These are phyloP conservation scores for Dorcus hopei DNA, from an alignment of 2,888 invertebrate species.

Conservation along the genomic window DNA sequence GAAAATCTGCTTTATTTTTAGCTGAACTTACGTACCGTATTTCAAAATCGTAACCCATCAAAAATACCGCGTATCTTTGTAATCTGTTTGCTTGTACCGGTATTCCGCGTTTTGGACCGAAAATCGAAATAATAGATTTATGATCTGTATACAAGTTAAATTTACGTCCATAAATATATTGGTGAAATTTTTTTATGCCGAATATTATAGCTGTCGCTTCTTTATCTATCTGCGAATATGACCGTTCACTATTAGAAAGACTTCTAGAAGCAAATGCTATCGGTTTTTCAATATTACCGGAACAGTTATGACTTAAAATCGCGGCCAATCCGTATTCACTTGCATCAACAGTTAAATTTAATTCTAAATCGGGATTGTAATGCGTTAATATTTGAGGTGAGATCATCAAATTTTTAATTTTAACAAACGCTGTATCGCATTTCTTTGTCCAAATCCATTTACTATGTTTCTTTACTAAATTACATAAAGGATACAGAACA, in stretches of 20 bases:
- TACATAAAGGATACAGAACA: slow-evolving; percentile 12
- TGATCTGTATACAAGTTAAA: slow-evolving; percentile 1
- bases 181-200: background rate
- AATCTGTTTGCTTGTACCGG: too few species aligned
- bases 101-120: background rate
- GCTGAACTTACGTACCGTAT: too few species aligned
- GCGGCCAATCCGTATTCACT: background rate
- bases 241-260: background rate
- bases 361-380: too few species aligned
- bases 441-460: too few species aligned
- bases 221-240: slow-evolving; percentile 8
- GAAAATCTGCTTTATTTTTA: too few species aligned
- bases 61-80: too few species aligned
- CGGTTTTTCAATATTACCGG: background rate
- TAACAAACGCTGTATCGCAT: too few species aligned
- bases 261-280: slow-evolving; percentile 6
- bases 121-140: background rate
- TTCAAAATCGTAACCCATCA: too few species aligned
- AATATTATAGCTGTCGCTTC: slow-evolving; percentile 6
- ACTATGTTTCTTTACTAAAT: slow-evolving; percentile 8
- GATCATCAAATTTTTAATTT: too few species aligned
- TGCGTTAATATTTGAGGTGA: too few species aligned
- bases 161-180: background rate
- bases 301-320: too few species aligned
- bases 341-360: too few species aligned